These are phyloP conservation scores for Lineus longissimus DNA, from an alignment of 1,140 invertebrate genomes.

Conservation along the genomic window DNA sequence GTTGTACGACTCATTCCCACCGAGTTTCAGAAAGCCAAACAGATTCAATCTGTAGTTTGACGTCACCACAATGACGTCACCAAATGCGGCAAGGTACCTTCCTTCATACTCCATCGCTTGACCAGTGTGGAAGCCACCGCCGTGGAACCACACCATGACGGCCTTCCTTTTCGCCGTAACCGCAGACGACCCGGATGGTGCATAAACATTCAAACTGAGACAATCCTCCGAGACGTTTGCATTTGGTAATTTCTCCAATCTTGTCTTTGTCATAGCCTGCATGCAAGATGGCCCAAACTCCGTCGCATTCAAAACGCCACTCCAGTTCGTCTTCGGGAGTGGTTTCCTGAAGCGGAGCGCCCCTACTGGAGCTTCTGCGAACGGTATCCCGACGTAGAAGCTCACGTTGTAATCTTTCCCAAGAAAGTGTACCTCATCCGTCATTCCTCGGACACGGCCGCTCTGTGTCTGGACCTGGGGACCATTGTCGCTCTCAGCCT, in stretches of 20 bases:
- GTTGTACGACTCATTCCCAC: too few relatives aligned
- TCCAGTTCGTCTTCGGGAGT: slow-evolving; percentile 68
- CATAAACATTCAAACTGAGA: slow-evolving; percentile 32
- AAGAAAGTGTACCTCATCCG: not conserved
- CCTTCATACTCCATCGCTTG: slow-evolving; percentile 92
- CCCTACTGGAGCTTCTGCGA: slow-evolving; percentile 84
- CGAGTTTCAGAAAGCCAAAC: slow-evolving; percentile 88
- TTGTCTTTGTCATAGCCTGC: slow-evolving; percentile 73
- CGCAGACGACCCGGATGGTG: slow-evolving; percentile 15
- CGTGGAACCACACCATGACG: slow-evolving; percentile 94
- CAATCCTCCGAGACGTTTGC: slow-evolving; percentile 29
- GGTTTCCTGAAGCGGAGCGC: slow-evolving; percentile 82
- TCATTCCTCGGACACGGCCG: slow-evolving; percentile 11
- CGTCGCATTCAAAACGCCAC: slow-evolving; percentile 58
- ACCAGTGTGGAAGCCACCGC: slow-evolving; percentile 80
- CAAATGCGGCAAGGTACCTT: slow-evolving; percentile 68
- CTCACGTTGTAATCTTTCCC: slow-evolving; percentile 65
- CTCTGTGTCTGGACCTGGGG: slow-evolving; percentile 6
- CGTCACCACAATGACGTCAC: slow-evolving; percentile 82
- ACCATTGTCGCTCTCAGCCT: too few relatives aligned
- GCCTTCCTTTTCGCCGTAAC: slow-evolving; percentile 63
- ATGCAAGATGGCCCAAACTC: slow-evolving; percentile 85
- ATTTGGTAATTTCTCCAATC: slow-evolving; percentile 29
- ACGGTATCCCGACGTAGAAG: slow-evolving; percentile 85
- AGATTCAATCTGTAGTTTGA: slow-evolving; percentile 86